Percentiles rank a stretch among this genome's conserved stretches.
Conservation (phyloP, 2,797 vertebrate genomes). For the Toxotes lorentzi region DNA sequence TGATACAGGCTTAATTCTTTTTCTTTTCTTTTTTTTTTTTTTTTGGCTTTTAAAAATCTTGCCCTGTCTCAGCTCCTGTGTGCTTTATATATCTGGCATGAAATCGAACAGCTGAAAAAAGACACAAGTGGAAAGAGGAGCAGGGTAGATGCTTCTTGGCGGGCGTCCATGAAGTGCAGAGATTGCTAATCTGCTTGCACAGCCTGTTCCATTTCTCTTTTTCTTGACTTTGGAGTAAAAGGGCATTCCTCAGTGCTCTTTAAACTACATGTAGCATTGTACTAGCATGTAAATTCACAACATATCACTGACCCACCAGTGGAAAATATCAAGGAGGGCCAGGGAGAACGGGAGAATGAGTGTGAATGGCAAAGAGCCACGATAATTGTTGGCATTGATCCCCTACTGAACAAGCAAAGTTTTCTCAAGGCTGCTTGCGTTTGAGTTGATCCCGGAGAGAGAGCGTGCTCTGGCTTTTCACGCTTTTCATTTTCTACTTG, state of each 20-base stretch:
- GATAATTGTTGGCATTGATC: conserved; percentile 49
- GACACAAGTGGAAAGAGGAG: conserved; percentile 45
- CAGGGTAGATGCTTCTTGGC: conserved; percentile 60
- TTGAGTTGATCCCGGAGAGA: conserved; percentile 38
- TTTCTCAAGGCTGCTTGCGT: conserved; percentile 58
- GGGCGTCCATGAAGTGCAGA: conserved; percentile 49
- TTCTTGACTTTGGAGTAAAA: conserved; percentile 48
- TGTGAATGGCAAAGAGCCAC: conserved; percentile 23
- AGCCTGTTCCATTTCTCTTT: conserved; percentile 12
- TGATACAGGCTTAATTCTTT: conserved; percentile 54
- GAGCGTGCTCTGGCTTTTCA: conserved; percentile 47
- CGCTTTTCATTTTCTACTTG: conserved; percentile 59
- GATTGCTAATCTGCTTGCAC: conserved; percentile 52
- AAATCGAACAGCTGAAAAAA: conserved; percentile 74
- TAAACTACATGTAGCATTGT: conserved; percentile 25
- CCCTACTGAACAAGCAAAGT: conserved; percentile 41
- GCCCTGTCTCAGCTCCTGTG: conserved; percentile 44
- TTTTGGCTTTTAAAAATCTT: conserved; percentile 42
- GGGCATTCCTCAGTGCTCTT: conserved; percentile 27
- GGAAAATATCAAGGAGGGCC: conserved; percentile 37
- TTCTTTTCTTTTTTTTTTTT: conserved; percentile 17
- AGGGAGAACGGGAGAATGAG: conserved; percentile 18
- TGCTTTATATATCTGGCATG: conserved; percentile 74
- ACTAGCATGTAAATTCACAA: conserved; percentile 43
- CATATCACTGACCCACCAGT: conserved; percentile 27